Conservation (phyloP, 2,888 invertebrate species). For the Coenonympha arcania region DNA sequence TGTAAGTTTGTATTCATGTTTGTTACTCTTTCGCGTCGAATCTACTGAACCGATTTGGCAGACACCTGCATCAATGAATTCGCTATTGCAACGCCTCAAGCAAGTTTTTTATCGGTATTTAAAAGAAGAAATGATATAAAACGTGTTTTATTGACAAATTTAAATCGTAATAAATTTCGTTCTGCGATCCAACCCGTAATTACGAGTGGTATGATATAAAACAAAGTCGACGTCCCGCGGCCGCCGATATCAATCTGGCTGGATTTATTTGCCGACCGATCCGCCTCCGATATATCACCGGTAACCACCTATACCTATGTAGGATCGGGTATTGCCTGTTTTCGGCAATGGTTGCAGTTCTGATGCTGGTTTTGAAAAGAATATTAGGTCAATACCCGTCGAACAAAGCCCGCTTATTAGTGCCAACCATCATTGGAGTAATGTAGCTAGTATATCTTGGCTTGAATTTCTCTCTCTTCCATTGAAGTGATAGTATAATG, state of each 20-base stretch:
- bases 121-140: neutral
- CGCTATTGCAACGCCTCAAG: neutral
- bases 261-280: constrained; percentile 27
- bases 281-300: constrained; percentile 29
- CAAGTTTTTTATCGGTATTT: neutral
- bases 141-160: constrained; percentile 1
- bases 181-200: constrained; percentile 11
- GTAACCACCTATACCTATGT: constrained; percentile 24
- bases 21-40: no score
- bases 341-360: constrained; percentile 1
- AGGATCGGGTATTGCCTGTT: constrained; percentile 1
- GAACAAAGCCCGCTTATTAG: no score
- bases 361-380: neutral
- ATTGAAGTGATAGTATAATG: no score
- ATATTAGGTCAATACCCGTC: neutral
- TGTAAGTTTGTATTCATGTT: no score
- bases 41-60: no score
- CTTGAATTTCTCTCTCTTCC: no score
- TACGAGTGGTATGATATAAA: constrained; percentile 12
- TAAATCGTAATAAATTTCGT: constrained; percentile 2
- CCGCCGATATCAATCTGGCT: constrained; percentile 27
- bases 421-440: no score
- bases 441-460: no score
- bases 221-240: neutral
- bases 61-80: no score